Evolutionary conservation across 2,888 invertebrate species (phyloP), one percentile per base, ranked within the genome.

Genomic region (Eupithecia centaureata): DNA sequence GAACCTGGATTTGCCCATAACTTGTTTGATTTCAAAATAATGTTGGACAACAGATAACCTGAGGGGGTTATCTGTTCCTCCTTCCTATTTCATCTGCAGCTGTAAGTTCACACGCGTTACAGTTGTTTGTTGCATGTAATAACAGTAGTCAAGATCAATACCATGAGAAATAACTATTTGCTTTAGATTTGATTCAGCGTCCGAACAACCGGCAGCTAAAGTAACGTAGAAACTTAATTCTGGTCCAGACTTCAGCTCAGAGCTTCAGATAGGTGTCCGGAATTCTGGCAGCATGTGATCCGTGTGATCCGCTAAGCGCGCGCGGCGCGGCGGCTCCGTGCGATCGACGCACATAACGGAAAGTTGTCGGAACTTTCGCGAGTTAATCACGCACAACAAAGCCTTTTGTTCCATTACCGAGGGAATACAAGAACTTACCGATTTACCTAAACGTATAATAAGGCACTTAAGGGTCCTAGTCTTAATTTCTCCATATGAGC

Each of bases 381-480:
- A 65, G 64, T 71, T 73, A 74, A 75, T 75, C 68, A 68, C 73
- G 68, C 73, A 68, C 70, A 67, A 62, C 61, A 62, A 69, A 62
- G 56, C 64, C 60, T 47, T 68, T 67, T 68, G 61, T 72, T 62
- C 15, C 63, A 68, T 61, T 58, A 51, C 52, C 59, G 32, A 47
- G 57, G 33, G 35, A 54, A 60, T 65, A 52, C 7, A 4, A 52
- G 47, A 15, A 27, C 15, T 52, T 15, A 7, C 27, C 15, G 4
- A 15, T 52, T 52, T 7, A 52, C 27, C 10, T 5, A 52, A 10
- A 52, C 52, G 13, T 52, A 15, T 13, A 15, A 27, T 15, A 15
- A 13, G 27, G 5, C 1, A 1, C 47, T 47, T 10, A 22, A 10
- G 22, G 22, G 18, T 3, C 18, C 2, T 18, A 18, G 3, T 18